phyloP scores from a whole-genome alignment of 2,797 vertebrate species.

The Gobio occitaniae region DNA sequence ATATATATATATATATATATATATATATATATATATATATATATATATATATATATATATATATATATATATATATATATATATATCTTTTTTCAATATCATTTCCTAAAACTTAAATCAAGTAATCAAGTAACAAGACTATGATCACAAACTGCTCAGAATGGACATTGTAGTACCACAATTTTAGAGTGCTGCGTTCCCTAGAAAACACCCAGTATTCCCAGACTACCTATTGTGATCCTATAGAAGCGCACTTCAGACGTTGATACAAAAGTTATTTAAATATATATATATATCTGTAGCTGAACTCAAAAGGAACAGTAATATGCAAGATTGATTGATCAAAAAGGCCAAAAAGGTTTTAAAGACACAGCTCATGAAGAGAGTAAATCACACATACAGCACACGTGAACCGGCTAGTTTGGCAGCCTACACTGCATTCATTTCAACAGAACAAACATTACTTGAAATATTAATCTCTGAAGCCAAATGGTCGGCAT shows the following conservation, averaged over 20 bases:
- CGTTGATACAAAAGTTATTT: not conserved
- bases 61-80: too few species aligned
- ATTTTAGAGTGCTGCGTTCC: not conserved
- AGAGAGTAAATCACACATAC: conserved; percentile 37
- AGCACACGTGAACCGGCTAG: conserved; percentile 18
- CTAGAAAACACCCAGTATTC: not conserved
- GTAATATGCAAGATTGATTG: not conserved
- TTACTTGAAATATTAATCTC: conserved; percentile 48
- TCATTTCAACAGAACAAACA: conserved; percentile 43
- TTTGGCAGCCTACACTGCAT: conserved; percentile 22
- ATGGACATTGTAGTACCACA: too few species aligned
- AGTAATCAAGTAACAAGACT: too few species aligned
- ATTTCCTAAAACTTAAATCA: too few species aligned
- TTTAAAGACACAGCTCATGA: conserved; percentile 35
- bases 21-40: too few species aligned
- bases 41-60: too few species aligned
- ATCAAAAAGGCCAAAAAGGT: not conserved
- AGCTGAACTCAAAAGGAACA: conserved; percentile 23
- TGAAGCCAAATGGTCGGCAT: conserved; percentile 35
- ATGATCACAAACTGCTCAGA: too few species aligned
- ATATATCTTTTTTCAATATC: too few species aligned
- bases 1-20: too few species aligned
- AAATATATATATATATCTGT: not conserved
- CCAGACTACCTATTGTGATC: not conserved
- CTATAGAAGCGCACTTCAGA: not conserved